Evolutionary conservation across 2,888 invertebrate genomes (phyloP).

Genomic region (Rhogogaster chlorosoma): DNA sequence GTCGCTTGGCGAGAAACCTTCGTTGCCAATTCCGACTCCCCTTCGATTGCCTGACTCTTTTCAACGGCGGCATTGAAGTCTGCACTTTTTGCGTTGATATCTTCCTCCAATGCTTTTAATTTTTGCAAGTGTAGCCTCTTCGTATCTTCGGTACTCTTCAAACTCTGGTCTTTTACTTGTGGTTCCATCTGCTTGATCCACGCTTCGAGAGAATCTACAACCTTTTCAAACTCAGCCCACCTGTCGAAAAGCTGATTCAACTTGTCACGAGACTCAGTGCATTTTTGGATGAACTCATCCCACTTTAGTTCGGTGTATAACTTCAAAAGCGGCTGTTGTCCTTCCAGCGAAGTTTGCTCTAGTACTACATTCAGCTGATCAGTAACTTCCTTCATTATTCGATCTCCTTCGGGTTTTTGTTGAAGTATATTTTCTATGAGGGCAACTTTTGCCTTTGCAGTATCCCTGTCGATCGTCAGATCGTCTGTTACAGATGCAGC

Average conservation of each 20-base stretch:
- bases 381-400: constrained; percentile 85
- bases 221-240: constrained; percentile 90
- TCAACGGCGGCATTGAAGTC: constrained; percentile 86
- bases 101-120: constrained; percentile 85
- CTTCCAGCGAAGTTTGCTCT: constrained; percentile 87
- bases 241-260: constrained; percentile 88
- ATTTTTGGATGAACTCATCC: constrained; percentile 87
- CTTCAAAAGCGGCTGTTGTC: constrained; percentile 86
- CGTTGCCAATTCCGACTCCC: constrained; percentile 86
- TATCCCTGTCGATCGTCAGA: constrained; percentile 88
- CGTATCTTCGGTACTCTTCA: constrained; percentile 91
- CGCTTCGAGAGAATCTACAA: constrained; percentile 87
- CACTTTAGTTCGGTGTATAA: constrained; percentile 89
- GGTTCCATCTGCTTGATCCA: constrained; percentile 94
- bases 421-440: constrained; percentile 88
- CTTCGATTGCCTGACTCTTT: constrained; percentile 86
- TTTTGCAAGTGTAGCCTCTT: constrained; percentile 90
- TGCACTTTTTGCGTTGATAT: constrained; percentile 84
- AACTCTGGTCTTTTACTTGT: constrained; percentile 92
- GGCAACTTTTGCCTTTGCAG: constrained; percentile 86
- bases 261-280: constrained; percentile 85
- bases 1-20: constrained; percentile 89
- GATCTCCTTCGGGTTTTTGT: constrained; percentile 87
- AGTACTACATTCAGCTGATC: constrained; percentile 86
- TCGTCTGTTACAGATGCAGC: constrained; percentile 87